Percentiles rank a stretch among this genome's conserved stretches.
Conservation (phyloP, 2,113 vertebrate genomes). For the Grallaria varia region DNA sequence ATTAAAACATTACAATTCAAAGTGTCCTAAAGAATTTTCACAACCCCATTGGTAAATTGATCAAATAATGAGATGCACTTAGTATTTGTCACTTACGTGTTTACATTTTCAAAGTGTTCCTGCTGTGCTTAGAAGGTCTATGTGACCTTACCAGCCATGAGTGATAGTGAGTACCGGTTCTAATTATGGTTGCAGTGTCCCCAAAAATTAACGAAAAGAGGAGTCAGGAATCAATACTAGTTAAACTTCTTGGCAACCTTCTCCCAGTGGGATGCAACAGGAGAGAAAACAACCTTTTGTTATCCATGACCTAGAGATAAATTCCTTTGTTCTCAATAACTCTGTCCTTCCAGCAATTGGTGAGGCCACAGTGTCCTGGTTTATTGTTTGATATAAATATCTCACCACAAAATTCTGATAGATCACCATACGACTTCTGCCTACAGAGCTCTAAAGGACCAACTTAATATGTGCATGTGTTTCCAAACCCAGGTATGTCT, state of each 20-base stretch:
- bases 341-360: background rate
- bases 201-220: background rate
- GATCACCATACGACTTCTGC: background rate
- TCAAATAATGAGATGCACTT: background rate
- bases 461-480: background rate
- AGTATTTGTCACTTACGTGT: background rate
- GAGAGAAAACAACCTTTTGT: background rate
- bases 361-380: background rate
- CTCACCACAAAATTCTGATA: background rate
- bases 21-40: background rate
- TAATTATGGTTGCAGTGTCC: background rate
- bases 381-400: background rate
- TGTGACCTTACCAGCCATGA: background rate
- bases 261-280: background rate
- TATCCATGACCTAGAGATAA: background rate
- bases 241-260: background rate
- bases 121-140: background rate
- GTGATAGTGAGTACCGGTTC: background rate
- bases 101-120: background rate
- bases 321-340: background rate
- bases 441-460: background rate
- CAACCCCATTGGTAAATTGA: background rate
- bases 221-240: background rate
- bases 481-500: background rate
- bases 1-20: slow-evolving; percentile 8